phyloP scores from a whole-genome alignment of 2,888 invertebrate species.

The Nemoura dubitans region DNA sequence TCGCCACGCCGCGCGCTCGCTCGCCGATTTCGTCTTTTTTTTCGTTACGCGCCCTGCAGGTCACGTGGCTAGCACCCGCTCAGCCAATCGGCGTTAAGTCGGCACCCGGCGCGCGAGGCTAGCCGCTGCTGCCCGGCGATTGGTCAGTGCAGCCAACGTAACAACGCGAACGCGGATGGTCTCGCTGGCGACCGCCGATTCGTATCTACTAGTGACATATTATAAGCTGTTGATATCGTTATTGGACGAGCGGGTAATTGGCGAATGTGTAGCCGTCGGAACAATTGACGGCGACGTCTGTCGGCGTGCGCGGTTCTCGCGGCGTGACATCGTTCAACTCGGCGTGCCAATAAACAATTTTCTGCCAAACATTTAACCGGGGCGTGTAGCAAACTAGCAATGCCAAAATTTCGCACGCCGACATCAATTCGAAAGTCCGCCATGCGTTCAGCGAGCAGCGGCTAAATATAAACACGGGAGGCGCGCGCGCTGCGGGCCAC shows the following conservation, averaged over 20 bases:
- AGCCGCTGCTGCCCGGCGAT: conserved; percentile 9
- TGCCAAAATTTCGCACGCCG: neutral
- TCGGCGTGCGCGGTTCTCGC: no score
- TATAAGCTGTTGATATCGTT: neutral
- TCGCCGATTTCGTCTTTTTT: neutral
- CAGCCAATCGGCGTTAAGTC: conserved; percentile 10
- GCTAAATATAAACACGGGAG: neutral
- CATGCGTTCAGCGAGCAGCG: neutral
- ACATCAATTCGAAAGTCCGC: neutral
- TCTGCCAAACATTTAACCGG: no score
- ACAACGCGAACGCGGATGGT: neutral
- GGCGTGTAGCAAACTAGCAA: no score
- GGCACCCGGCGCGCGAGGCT: conserved; percentile 26
- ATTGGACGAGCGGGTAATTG: neutral
- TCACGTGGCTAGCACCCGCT: neutral
- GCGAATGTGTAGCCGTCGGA: no score
- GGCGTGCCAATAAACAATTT: no score
- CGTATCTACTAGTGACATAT: neutral
- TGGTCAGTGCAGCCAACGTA: neutral
- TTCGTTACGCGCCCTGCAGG: neutral
- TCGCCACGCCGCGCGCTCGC: neutral
- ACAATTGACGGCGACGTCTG: no score
- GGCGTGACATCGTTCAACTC: no score
- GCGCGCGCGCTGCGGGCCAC: neutral
- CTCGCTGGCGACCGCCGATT: neutral